Base-by-base conservation (phyloP, 2,888 invertebrate genomes). In the Fragum fragum region DNA sequence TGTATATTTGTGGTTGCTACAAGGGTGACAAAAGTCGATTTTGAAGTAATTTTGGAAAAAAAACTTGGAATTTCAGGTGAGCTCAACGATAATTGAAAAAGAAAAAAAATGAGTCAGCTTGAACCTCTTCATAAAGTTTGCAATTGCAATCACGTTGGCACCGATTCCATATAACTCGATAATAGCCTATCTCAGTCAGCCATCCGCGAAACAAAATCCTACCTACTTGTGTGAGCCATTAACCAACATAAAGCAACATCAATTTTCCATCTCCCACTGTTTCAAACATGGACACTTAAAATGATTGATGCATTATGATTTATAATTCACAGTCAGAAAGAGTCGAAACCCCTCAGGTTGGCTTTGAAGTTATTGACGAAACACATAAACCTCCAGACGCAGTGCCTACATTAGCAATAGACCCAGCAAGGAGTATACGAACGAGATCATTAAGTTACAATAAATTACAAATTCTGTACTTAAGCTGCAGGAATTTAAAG, bases 201-300 rank as follows among this genome's bases (percentile, higher is more conserved):
- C 47, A 47, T 14, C n/a, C 32, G 47, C 18, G 14, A 47, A 6
- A 47, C 47, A 9, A 57, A 57, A 57, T 57, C 26, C 26, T 26
- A 6, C 28, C 26, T 57, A 57, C 57, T 28, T 57, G 57, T 57
- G 57, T 57, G 28, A 26, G 57, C 26, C 28, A 57, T 57, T 57
- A 57, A 57, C 23, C 57, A 29, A 66, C 32, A 39, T 66, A 42
- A 42, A 76, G 47, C 81, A 66, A 79, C 85, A 85, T 85, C 81
- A 81, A 82, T 73, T 79, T 80, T 73, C 74, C 85, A 79, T 85
- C 82, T 71, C 81, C 77, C 66, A 77, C 81, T 85, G 85, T 82
- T 85, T 85, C 72, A 77, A 77, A 63, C 79, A 61, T 61, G 42
- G 68, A 73, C 72, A 55, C 73, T 57, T 47, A 52, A 28, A 63